A percentile compares a stretch with the other conserved stretches of the same genome.
Evolutionary conservation across 2,888 invertebrate genomes (phyloP).

Genomic region (Imbricaverruca yamaguchii): DNA sequence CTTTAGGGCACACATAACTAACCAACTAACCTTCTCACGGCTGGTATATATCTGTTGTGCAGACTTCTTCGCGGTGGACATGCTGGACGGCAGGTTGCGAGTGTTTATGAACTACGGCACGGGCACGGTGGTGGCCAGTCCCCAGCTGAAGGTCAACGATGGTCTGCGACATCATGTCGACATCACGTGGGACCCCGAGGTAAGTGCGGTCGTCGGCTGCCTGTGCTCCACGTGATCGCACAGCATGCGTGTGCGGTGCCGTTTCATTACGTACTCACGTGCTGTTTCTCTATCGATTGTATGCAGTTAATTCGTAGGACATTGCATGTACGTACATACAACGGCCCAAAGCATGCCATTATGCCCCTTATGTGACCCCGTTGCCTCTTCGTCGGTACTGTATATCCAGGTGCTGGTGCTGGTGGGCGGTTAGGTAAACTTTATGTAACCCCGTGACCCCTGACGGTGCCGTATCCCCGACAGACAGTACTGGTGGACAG

Average conservation of each 20-base stretch:
- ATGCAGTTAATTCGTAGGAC: too few species aligned
- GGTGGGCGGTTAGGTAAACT: too few species aligned
- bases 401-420: too few species aligned
- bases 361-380: too few species aligned
- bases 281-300: not conserved
- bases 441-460: too few species aligned
- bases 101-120: conserved; percentile 81
- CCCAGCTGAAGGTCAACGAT: conserved; percentile 44
- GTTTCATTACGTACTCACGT: not conserved
- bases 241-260: too few species aligned
- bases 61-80: conserved; percentile 25
- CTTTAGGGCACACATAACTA: too few species aligned
- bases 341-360: too few species aligned
- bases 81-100: conserved; percentile 40
- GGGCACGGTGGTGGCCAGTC: conserved; percentile 53
- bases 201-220: conserved; percentile 35
- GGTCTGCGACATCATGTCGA: conserved; percentile 81
- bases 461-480: not conserved
- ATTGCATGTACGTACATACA: too few species aligned
- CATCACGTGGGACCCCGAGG: conserved; percentile 54
- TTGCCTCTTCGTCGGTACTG: too few species aligned
- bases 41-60: not conserved
- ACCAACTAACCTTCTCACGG: too few species aligned
- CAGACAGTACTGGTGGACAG: conserved; percentile 26
- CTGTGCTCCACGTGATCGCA: too few species aligned